Evolutionary conservation across 2,888 invertebrate genomes (phyloP).

Genomic region (Caenorhabditis doughertyi): DNA sequence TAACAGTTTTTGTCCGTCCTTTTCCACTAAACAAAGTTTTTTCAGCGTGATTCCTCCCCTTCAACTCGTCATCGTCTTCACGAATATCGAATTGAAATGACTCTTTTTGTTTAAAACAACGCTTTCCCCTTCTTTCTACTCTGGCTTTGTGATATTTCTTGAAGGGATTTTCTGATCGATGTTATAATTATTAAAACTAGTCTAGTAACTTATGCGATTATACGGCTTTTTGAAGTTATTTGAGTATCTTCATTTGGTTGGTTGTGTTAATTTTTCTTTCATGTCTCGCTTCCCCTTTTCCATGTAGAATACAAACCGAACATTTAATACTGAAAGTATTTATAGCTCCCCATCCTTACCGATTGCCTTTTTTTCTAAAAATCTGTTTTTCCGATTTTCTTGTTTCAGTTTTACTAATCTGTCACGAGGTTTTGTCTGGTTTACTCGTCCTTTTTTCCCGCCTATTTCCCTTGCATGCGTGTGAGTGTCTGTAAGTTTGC

Average conservation of each 20-base stretch:
- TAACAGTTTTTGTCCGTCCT: conserved; percentile 16
- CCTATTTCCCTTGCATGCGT: conserved; percentile 18
- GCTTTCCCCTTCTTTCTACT: conserved; percentile 5
- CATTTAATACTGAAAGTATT: neutral
- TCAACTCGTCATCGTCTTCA: conserved; percentile 19
- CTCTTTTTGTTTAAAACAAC: neutral
- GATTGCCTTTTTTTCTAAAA: conserved; percentile 20
- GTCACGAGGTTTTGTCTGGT: conserved; percentile 40
- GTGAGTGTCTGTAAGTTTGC: conserved; percentile 31
- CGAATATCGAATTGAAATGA: conserved; percentile 11
- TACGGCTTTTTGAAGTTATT: conserved; percentile 27
- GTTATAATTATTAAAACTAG: neutral
- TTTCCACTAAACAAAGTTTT: conserved; percentile 39
- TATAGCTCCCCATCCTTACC: neutral
- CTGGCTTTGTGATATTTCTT: conserved; percentile 40
- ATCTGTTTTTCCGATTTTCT: conserved; percentile 25
- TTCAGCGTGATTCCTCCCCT: conserved; percentile 40
- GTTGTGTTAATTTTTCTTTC: conserved; percentile 11
- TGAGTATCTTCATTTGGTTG: conserved; percentile 23
- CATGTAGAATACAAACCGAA: conserved; percentile 29
- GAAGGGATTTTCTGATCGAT: conserved; percentile 15
- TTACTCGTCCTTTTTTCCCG: conserved; percentile 11
- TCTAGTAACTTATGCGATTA: conserved; percentile 27
- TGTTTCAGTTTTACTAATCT: conserved; percentile 59
- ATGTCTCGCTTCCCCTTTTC: conserved; percentile 7